Evolutionary conservation across 2,113 vertebrate species (phyloP).

Genomic region (Sylvietta virens): DNA sequence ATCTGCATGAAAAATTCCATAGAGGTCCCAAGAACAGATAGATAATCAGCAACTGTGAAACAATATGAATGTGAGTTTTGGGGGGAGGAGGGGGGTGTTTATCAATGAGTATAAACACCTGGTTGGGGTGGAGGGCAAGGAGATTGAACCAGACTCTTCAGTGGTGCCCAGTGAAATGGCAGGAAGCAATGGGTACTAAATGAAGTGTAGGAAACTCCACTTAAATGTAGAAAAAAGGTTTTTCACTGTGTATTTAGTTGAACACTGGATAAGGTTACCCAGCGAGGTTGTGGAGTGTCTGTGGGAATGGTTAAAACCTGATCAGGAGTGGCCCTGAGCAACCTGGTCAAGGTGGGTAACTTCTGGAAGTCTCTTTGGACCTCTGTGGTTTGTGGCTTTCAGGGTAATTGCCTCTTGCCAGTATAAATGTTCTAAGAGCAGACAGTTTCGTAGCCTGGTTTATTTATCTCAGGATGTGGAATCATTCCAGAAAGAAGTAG

Average conservation of each 20-base stretch:
- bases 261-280: not conserved
- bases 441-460: not conserved
- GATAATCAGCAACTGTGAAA: not conserved
- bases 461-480: not conserved
- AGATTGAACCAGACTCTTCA: not conserved
- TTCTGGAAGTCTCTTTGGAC: not conserved
- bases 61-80: not conserved
- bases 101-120: not conserved
- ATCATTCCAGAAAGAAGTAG: not conserved
- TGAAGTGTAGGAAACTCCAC: not conserved
- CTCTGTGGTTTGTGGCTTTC: not conserved
- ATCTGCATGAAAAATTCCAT: not conserved
- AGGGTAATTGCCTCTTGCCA: not conserved
- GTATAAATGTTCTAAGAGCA: not conserved
- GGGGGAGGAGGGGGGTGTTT: not conserved
- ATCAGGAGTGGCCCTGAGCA: not conserved
- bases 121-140: not conserved
- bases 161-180: not conserved
- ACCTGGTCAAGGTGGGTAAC: not conserved
- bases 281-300: not conserved
- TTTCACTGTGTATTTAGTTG: not conserved
- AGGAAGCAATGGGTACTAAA: not conserved
- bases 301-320: not conserved
- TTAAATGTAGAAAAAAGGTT: not conserved
- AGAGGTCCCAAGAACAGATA: not conserved